Evolutionary conservation across 2,888 invertebrate species (phyloP), one percentile per base, ranked within the genome.

Genomic region (Leucoptera coffeella): DNA sequence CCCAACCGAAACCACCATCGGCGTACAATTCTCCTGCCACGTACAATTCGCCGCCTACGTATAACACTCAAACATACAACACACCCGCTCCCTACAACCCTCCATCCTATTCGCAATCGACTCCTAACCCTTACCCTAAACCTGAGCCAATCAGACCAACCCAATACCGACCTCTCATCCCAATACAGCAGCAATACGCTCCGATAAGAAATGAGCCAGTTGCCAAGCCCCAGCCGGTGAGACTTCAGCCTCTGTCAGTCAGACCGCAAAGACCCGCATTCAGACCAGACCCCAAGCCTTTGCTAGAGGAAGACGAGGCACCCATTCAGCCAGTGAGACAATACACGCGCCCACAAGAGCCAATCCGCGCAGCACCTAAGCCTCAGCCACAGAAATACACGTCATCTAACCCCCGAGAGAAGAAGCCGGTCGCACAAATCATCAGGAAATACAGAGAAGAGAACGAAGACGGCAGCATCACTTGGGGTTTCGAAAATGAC

Each of bases 401-500:
- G 29, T 55, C 49, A 33, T 59, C 49, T 11, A 45, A 56, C 37
- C 45, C 45, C n/a, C 55, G 72, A 23, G 72, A 69, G 27, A 81
- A 73, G 48, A 82, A 82, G 36, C 84, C 84, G 1, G 83, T 84
- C 0, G 80, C 83, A 13, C 84, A 84, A 53, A 80, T 78, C 32
- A 59, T 77, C 35, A 69, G 78, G 28, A 79, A 79, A 45, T 89
- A 78, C 61, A 77, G 84, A 27, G 86, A 86, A 22, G 87, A 88
- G 49, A 85, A 87, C 43, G 72, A 76, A 14, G 85, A 85, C 38
- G 86, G 86, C 21, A 87, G 83, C 45, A 89, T 89, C 39, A 83
- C 84, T 1, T 89, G 89, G 89, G 89, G 89, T 25, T 89, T 83
- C 44, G 88, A 89, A 53, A 88, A 89, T 47, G 88, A 88, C 40